These are phyloP conservation scores for Aplocera efformata DNA, from an alignment of 2,888 invertebrate genomes.

Conservation along the genomic window DNA sequence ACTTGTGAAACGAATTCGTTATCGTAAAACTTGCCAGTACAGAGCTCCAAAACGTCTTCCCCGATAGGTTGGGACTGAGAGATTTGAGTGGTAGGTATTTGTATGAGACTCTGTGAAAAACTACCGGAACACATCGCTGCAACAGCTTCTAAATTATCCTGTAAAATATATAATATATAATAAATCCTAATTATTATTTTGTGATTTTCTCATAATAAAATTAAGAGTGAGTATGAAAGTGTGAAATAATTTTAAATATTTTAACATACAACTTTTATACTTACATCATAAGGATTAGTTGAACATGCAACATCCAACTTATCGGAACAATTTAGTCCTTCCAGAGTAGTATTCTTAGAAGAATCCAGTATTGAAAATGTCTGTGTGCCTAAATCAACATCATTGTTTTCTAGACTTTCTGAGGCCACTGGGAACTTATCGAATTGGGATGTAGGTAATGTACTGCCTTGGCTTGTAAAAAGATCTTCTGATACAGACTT, in stretches of 20 bases:
- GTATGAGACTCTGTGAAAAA: slow-evolving; percentile 53
- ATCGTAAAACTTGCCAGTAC: slow-evolving; percentile 80
- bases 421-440: slow-evolving; percentile 9
- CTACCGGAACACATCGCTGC: slow-evolving; percentile 80
- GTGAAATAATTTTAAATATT: no score
- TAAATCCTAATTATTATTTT: neutral
- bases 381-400: slow-evolving; percentile 49
- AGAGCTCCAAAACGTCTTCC: slow-evolving; percentile 74
- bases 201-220: no score
- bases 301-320: slow-evolving; percentile 38
- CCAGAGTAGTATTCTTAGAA: slow-evolving; percentile 18
- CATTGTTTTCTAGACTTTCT: slow-evolving; percentile 29
- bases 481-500: slow-evolving; percentile 55
- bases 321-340: slow-evolving; percentile 28
- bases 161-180: slow-evolving; percentile 21
- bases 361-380: slow-evolving; percentile 55
- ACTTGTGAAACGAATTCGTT: slow-evolving; percentile 56
- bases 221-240: no score
- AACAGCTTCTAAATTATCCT: slow-evolving; percentile 72
- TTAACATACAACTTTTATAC: slow-evolving; percentile 28
- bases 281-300: slow-evolving; percentile 51
- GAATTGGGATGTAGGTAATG: slow-evolving; percentile 19
- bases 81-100: slow-evolving; percentile 44
- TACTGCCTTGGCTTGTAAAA: slow-evolving; percentile 54
- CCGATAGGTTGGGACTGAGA: slow-evolving; percentile 61